A percentile compares a stretch with the other conserved stretches of the same genome.
These are phyloP conservation scores for Sturmia bella DNA, from an alignment of 2,888 invertebrate genomes.

Conservation along the genomic window DNA sequence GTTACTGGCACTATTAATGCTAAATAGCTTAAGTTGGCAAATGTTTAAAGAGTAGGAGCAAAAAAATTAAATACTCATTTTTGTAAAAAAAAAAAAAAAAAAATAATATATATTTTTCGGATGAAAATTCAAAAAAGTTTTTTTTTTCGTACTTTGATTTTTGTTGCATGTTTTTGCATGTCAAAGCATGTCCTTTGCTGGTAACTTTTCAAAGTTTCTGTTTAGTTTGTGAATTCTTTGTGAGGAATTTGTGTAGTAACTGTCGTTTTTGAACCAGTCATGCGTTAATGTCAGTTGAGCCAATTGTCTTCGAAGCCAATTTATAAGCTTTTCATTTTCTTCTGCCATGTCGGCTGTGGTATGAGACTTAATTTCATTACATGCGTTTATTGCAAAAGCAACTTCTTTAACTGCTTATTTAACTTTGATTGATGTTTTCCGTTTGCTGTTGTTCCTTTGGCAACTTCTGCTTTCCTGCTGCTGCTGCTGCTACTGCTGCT, in stretches of 20 bases:
- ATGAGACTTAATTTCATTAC: neutral
- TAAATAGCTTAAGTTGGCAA: too few species aligned
- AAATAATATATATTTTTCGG: too few species aligned
- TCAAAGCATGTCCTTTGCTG: conserved; percentile 31
- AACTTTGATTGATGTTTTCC: conserved; percentile 67
- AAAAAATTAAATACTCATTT: too few species aligned
- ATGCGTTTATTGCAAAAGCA: neutral
- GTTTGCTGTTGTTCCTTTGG: conserved; percentile 41
- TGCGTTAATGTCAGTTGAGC: conserved; percentile 61
- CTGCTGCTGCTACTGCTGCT: conserved; percentile 28
- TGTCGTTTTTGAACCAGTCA: conserved; percentile 37
- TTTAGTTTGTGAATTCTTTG: neutral
- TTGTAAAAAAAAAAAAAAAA: too few species aligned
- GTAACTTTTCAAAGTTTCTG: conserved; percentile 2
- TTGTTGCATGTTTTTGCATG: neutral
- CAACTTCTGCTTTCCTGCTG: conserved; percentile 30
- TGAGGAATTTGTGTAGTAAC: conserved; percentile 17
- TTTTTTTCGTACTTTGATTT: neutral
- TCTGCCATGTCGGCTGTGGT: neutral
- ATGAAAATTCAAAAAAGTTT: too few species aligned
- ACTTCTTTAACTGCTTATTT: conserved; percentile 16
- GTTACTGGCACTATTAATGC: neutral
- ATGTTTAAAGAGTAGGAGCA: too few species aligned
- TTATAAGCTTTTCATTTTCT: conserved; percentile 32
- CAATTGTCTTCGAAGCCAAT: conserved; percentile 61